Base-by-base conservation (phyloP, 2,113 vertebrate genomes). In the Gallinago paraguaiae region DNA sequence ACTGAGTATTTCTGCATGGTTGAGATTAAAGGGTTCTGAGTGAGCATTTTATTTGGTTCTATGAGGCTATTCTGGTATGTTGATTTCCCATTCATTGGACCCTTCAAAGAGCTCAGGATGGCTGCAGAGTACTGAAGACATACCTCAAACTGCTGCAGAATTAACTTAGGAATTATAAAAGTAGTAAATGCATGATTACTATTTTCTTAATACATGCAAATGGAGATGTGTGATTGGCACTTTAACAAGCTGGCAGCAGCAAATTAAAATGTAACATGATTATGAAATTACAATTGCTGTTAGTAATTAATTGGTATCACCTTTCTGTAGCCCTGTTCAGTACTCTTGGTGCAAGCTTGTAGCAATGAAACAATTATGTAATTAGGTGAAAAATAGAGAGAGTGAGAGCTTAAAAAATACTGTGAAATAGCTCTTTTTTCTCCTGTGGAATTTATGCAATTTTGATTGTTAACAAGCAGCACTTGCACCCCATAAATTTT, bases 151-250 rank as follows among this genome's bases (percentile, higher is more conserved):
- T 92, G 72, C 76, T 96, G 77, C 91, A 83, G 93, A 97, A 97
- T 98, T 97, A 98, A 91, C 81, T 87, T 67, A 94, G 93, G 91
- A 97, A 96, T 97, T 96, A 97, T 83, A 97, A 97, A 97, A 97
- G 85, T 87, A 96, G 92, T 95, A 97, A 96, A 93, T 93, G 83
- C 69, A 89, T 90, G 96, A 96, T 96, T 97, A 95, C 83, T 92
- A 82, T 96, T 96, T 95, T 97, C 95, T 96, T 96, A 97, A 95
- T 90, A 80, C 91, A 94, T 96, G 92, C 96, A 96, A 86, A 78
- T 46, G 78, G 69, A 95, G 85, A 93, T 83, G 57, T 88, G 37
- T 96, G 98, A 97, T 82, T 97, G 91, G 61, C 90, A 96, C 88
- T 95, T 97, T 95, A 95, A 96, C 33, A 83, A 97, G 87, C 67